phyloP scores from a whole-genome alignment of 2,888 invertebrate species.

The Ormyrus rosae region DNA sequence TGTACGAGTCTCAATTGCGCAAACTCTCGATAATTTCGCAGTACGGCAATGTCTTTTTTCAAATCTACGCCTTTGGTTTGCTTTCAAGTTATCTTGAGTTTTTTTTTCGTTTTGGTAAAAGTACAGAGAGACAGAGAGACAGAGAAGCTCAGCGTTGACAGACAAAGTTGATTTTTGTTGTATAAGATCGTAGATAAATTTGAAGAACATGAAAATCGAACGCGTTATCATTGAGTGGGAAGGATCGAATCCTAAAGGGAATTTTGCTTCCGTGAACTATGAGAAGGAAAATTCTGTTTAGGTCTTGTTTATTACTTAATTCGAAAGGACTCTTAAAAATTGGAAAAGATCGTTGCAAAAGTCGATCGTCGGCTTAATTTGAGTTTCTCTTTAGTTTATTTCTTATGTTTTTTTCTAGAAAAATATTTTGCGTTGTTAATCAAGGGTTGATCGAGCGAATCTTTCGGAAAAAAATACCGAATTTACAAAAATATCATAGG shows the following conservation, averaged over 20 bases:
- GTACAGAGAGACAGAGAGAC: slow-evolving; percentile 11
- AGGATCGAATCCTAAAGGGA: slow-evolving; percentile 4
- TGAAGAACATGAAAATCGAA: slow-evolving; percentile 54
- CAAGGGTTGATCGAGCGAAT: slow-evolving; percentile 29
- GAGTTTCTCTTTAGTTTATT: slow-evolving; percentile 15
- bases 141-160: neutral
- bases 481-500: slow-evolving; percentile 52
- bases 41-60: too few relatives aligned
- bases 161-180: neutral
- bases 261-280: neutral
- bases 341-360: slow-evolving; percentile 49
- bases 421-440: slow-evolving; percentile 47
- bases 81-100: neutral
- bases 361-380: slow-evolving; percentile 36
- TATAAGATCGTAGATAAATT: slow-evolving; percentile 42
- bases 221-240: slow-evolving; percentile 43
- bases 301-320: neutral
- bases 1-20: neutral
- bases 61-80: too few relatives aligned
- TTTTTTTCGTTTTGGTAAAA: neutral
- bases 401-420: slow-evolving; percentile 39
- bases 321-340: slow-evolving; percentile 38
- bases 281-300: slow-evolving; percentile 50
- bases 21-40: too few relatives aligned
- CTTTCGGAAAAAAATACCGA: slow-evolving; percentile 15